A percentile compares a stretch with the other conserved stretches of the same genome.
Evolutionary conservation across 2,797 vertebrate species (phyloP).

Genomic region (Coranthus polyacanthus): DNA sequence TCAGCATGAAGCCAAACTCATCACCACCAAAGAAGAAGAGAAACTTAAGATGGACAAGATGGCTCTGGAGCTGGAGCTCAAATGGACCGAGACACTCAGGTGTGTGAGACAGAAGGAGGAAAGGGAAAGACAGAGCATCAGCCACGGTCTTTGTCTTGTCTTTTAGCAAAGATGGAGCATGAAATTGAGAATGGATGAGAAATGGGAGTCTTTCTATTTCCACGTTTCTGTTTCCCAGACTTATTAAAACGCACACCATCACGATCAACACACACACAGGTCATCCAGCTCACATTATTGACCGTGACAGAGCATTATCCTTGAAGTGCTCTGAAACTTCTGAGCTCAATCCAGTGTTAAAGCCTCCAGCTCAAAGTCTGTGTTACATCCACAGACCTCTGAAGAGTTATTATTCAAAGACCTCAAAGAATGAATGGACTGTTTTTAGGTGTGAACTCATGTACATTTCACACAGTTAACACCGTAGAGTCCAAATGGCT

Average conservation of each 20-base stretch:
- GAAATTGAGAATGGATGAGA: constrained; percentile 46
- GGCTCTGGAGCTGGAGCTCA: constrained; percentile 96
- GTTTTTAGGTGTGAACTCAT: constrained; percentile 48
- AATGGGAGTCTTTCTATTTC: too few relatives aligned
- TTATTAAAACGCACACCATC: too few relatives aligned
- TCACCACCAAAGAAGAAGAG: constrained; percentile 93
- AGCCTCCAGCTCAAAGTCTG: too few relatives aligned
- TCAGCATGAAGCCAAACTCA: constrained; percentile 91
- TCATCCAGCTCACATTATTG: constrained; percentile 15
- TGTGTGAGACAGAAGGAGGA: constrained; percentile 18
- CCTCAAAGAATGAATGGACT: constrained; percentile 21
- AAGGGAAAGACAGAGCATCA: background rate
- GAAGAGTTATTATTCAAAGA: constrained; percentile 31
- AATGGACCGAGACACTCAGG: constrained; percentile 98
- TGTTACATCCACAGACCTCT: too few relatives aligned
- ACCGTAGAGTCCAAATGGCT: constrained; percentile 18
- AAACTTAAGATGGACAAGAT: constrained; percentile 94
- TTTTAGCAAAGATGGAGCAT: constrained; percentile 29
- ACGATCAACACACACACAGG: too few relatives aligned
- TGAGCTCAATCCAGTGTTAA: constrained; percentile 45
- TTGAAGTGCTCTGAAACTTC: too few relatives aligned
- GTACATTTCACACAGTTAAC: constrained; percentile 17
- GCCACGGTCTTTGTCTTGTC: background rate
- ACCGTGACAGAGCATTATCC: constrained; percentile 52
- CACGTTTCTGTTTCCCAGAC: too few relatives aligned